Evolutionary conservation across 2,113 vertebrate species (phyloP).

Genomic region (Hystrix cristata): DNA sequence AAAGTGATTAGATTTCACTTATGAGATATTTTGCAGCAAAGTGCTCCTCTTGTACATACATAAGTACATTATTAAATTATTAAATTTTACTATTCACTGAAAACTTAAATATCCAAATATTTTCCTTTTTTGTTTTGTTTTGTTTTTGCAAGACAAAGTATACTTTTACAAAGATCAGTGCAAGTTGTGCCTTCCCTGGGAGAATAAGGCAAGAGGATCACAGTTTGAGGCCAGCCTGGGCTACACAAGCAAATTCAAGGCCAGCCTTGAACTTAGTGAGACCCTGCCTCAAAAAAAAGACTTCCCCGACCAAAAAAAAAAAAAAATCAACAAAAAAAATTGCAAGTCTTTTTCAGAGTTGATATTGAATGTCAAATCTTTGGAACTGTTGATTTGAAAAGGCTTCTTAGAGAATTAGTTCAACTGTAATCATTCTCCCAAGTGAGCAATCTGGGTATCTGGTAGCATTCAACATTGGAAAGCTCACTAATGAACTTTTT

Average conservation of each 20-base stretch:
- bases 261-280: neutral
- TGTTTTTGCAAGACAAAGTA: neutral
- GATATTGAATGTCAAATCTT: neutral
- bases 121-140: neutral
- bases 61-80: conserved; percentile 2
- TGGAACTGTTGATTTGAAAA: conserved; percentile 8
- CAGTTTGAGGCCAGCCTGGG: neutral
- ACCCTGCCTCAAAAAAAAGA: neutral
- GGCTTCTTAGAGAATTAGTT: conserved; percentile 53
- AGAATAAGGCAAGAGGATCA: neutral
- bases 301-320: neutral
- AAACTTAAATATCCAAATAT: conserved; percentile 33
- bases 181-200: neutral
- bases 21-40: conserved; percentile 34
- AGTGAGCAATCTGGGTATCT: neutral
- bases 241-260: neutral
- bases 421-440: conserved; percentile 21
- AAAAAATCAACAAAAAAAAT: neutral
- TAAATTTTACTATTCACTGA: conserved; percentile 1
- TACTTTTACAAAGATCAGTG: neutral
- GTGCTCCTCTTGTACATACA: neutral
- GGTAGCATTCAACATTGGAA: conserved; percentile 13
- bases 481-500: conserved; percentile 15
- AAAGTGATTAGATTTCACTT: conserved; percentile 25
- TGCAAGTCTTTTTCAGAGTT: conserved; percentile 38